phyloP scores from a whole-genome alignment of 2,888 invertebrate species.

The Rhogogaster chlorosoma region DNA sequence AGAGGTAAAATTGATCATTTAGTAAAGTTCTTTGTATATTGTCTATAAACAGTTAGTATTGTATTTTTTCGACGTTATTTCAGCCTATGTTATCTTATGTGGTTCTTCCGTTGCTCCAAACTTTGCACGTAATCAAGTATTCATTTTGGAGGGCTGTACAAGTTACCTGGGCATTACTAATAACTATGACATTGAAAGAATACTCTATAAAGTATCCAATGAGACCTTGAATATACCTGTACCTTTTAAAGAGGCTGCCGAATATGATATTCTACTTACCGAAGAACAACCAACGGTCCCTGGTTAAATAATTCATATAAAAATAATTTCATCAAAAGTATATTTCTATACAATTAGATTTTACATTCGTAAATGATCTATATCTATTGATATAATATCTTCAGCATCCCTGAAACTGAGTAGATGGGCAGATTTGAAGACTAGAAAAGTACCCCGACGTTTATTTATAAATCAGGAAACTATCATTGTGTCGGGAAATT shows the following conservation, averaged over 20 bases:
- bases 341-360: slow-evolving; percentile 2
- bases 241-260: slow-evolving; percentile 62
- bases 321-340: not conserved
- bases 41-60: not conserved
- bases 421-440: slow-evolving; percentile 65
- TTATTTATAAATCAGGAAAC: slow-evolving; percentile 65
- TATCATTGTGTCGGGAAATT: slow-evolving; percentile 57
- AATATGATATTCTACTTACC: slow-evolving; percentile 69
- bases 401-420: slow-evolving; percentile 62
- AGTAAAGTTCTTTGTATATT: not conserved
- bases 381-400: slow-evolving; percentile 33
- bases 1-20: slow-evolving; percentile 59
- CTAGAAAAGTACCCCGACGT: slow-evolving; percentile 68
- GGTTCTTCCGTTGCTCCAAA: slow-evolving; percentile 66
- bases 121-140: slow-evolving; percentile 67
- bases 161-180: slow-evolving; percentile 61
- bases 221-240: slow-evolving; percentile 61
- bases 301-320: slow-evolving; percentile 58
- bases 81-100: slow-evolving; percentile 64
- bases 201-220: slow-evolving; percentile 64
- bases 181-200: slow-evolving; percentile 64
- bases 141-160: slow-evolving; percentile 66
- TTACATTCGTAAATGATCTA: not conserved
- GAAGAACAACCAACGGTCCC: slow-evolving; percentile 64
- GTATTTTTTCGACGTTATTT: slow-evolving; percentile 26